Evolutionary conservation across 2,888 invertebrate genomes (phyloP).

Genomic region (Atethmia centrago): DNA sequence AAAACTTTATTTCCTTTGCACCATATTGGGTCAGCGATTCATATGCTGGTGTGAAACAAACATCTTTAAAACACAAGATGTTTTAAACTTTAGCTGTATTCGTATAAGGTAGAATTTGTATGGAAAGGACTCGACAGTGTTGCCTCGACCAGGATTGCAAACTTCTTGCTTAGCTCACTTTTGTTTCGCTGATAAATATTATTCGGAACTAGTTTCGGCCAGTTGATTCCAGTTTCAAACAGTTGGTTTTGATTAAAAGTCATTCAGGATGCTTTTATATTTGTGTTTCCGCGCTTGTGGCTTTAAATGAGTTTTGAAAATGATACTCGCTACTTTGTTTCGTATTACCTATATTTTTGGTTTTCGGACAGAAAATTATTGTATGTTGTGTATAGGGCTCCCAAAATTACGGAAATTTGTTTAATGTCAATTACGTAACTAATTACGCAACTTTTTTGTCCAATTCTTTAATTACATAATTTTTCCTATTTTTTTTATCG

Average conservation of each 20-base stretch:
- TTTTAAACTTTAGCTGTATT: conserved; percentile 40
- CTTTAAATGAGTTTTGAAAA: conserved; percentile 38
- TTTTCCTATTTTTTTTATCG: too few species aligned
- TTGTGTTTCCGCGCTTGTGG: conserved; percentile 31
- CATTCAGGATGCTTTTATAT: conserved; percentile 53
- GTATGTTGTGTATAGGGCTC: too few species aligned
- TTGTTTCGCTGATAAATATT: conserved; percentile 84
- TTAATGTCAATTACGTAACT: too few species aligned
- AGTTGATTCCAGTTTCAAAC: conserved; percentile 78
- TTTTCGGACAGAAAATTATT: not conserved
- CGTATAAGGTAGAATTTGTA: conserved; percentile 65
- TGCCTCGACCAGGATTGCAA: conserved; percentile 69
- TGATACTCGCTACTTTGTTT: conserved; percentile 12
- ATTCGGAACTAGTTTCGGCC: conserved; percentile 79
- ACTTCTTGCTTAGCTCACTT: conserved; percentile 79
- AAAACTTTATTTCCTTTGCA: conserved; percentile 50
- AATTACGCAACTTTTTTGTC: too few species aligned
- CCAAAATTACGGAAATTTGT: too few species aligned
- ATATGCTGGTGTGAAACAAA: conserved; percentile 55
- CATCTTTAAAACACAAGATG: conserved; percentile 17
- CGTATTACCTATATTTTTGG: not conserved
- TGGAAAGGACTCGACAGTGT: conserved; percentile 46
- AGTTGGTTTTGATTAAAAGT: conserved; percentile 79
- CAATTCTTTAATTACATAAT: too few species aligned
- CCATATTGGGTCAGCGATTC: conserved; percentile 32